Base-by-base conservation (phyloP, 2,113 vertebrate species). In the Corythoichthys haematopterus region DNA sequence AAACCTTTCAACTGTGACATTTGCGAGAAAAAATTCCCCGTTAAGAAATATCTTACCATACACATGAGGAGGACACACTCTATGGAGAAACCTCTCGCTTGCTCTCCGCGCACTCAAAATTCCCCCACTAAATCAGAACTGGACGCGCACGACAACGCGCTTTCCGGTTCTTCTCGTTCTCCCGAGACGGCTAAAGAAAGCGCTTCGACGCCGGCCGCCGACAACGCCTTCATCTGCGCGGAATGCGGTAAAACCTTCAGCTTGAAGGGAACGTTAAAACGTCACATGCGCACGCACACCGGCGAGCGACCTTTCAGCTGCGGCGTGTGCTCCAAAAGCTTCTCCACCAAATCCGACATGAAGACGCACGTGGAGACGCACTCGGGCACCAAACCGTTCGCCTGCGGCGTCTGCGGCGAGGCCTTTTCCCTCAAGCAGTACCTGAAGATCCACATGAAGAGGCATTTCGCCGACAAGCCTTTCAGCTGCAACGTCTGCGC, bases 1-100 rank as follows among this genome's bases (percentile, higher is more conserved):
- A 65, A 65, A 47, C 63, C 63, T 3, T 65, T 48, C 33, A 65
- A 16, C 33, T 65, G 63, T n/a, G 48, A 47, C 33, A 13, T 50
- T 10, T 65, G 63, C 48, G 46, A 13, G 3, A 65, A 48, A 38
- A 37, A 35, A 10, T 65, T 65, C 33, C 33, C 45, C 5, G n/a
- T 16, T 4, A 35, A 35, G 46, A 16, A 28, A 16, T 33, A 65
- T 14, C n/a, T 65, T 14, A 65, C 37, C 47, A 35, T 48, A 16
- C 63, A 65, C 63, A 65, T 65, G 20, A 28, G 20, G 63, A 35
- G n/a, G 7, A 8, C 48, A 6, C 63, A 65, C 47, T 50, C 63
- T 10, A 13, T 33, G 12, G 35, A 36, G 2, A 37, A 50, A n/a
- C 35, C 33, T n/a, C 43, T 61, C 9, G 40, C 8, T 4, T 61